Percentiles rank a stretch among this genome's conserved stretches.
These are phyloP conservation scores for Tetrao urogallus DNA, from an alignment of 2,113 vertebrate genomes.

Conservation along the genomic window DNA sequence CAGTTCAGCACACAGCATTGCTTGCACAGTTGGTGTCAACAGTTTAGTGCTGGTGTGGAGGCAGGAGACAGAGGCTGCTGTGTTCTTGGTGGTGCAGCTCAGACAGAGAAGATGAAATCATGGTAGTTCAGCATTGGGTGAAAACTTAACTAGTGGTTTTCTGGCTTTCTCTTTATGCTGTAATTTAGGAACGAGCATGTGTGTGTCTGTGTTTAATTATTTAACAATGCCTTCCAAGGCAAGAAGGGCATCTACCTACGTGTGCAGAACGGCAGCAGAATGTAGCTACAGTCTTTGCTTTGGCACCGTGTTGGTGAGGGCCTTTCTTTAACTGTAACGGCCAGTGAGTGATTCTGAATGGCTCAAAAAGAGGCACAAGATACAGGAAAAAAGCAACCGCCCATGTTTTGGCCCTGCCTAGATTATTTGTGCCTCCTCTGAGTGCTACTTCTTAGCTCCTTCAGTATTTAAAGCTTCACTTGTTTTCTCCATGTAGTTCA, in stretches of 20 bases:
- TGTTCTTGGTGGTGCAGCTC: conserved; percentile 38
- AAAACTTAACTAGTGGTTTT: conserved; percentile 43
- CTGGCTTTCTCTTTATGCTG: not conserved
- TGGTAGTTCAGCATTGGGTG: not conserved
- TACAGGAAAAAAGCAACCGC: not conserved
- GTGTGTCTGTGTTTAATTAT: not conserved
- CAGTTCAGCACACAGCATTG: not conserved
- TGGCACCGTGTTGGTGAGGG: not conserved
- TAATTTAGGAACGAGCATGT: not conserved
- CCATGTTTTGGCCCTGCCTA: not conserved
- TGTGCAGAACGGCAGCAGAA: not conserved
- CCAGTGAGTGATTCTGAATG: not conserved
- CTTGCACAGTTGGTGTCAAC: not conserved
- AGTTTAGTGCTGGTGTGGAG: not conserved
- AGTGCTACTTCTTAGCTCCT: not conserved
- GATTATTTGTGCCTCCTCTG: conserved; percentile 16
- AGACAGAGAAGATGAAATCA: conserved; percentile 41
- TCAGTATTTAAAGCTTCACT: not conserved
- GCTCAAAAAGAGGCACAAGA: not conserved
- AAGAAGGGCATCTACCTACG: not conserved
- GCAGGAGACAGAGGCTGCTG: conserved; percentile 42
- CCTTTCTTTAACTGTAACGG: not conserved
- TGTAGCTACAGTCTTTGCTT: not conserved
- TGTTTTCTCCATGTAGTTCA: not conserved
- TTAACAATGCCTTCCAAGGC: not conserved